A percentile compares a stretch with the other conserved stretches of the same genome.
phyloP scores from a whole-genome alignment of 2,888 invertebrate species.

The Eristalis intricaria region DNA sequence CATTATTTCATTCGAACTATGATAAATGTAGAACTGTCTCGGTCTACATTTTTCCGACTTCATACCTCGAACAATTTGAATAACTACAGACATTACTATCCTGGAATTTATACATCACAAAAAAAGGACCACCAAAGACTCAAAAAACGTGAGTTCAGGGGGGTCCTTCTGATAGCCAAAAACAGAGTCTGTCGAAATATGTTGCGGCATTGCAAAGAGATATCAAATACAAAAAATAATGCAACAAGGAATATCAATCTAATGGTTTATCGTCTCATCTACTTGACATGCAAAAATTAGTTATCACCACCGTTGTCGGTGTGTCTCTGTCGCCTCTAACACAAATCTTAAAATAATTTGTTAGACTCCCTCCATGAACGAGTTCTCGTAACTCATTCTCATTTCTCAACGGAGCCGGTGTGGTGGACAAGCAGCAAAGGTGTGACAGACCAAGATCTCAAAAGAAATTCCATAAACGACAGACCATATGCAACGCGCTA shows the following conservation, averaged over 20 bases:
- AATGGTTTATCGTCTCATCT: conserved; percentile 52
- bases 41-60: not conserved
- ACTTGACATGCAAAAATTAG: conserved; percentile 65
- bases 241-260: conserved; percentile 44
- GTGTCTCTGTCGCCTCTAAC: conserved; percentile 37
- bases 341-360: conserved; percentile 65
- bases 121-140: not conserved
- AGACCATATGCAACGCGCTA: conserved; percentile 51
- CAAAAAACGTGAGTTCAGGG: not conserved
- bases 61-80: no score
- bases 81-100: no score
- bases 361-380: conserved; percentile 45
- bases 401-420: conserved; percentile 1
- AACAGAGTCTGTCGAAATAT: not conserved
- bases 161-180: not conserved
- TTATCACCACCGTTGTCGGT: conserved; percentile 38
- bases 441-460: conserved; percentile 57
- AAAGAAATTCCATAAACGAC: conserved; percentile 60
- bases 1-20: no score
- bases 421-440: conserved; percentile 46
- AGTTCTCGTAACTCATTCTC: conserved; percentile 67
- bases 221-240: conserved; percentile 16
- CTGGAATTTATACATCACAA: not conserved
- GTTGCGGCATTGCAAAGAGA: conserved; percentile 6
- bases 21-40: not conserved